Percentiles rank a stretch among this genome's conserved stretches.
phyloP scores from a whole-genome alignment of 2,113 vertebrate genomes.

The Burhinus oedicnemus region DNA sequence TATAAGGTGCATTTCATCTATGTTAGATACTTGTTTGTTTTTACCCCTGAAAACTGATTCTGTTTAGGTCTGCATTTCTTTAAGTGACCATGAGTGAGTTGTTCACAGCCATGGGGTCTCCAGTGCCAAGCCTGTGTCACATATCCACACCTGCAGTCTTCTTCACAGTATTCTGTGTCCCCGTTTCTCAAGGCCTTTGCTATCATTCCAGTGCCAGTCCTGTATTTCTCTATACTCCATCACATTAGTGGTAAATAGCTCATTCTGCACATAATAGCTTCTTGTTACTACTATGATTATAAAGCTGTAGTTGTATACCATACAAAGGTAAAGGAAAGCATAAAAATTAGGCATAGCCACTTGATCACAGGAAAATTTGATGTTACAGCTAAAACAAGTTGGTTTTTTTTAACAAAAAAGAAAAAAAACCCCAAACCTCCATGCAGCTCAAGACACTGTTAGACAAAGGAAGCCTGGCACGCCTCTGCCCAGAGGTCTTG shows the following conservation, averaged over 20 bases:
- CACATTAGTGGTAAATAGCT: background rate
- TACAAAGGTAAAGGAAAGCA: background rate
- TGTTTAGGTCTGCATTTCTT: background rate
- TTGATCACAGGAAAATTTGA: background rate
- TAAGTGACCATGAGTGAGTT: background rate
- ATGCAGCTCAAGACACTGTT: background rate
- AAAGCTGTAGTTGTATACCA: background rate
- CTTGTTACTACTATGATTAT: background rate
- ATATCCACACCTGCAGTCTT: background rate
- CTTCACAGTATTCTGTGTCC: background rate
- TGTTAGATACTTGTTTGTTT: background rate
- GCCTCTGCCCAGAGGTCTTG: background rate
- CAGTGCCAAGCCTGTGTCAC: background rate
- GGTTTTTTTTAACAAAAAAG: background rate
- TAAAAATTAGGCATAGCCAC: background rate
- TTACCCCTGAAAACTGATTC: background rate
- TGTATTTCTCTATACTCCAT: rapidly evolving
- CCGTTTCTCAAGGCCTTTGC: background rate
- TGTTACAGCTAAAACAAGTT: background rate
- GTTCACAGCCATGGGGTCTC: background rate
- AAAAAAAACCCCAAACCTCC: background rate
- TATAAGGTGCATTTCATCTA: background rate
- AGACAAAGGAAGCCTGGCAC: background rate
- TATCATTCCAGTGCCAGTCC: background rate
- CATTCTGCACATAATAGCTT: background rate